Percentiles rank a stretch among this genome's conserved stretches.
These are phyloP conservation scores for Thysanoteuthis rhombus DNA, from an alignment of 2,888 invertebrate genomes.

Conservation along the genomic window DNA sequence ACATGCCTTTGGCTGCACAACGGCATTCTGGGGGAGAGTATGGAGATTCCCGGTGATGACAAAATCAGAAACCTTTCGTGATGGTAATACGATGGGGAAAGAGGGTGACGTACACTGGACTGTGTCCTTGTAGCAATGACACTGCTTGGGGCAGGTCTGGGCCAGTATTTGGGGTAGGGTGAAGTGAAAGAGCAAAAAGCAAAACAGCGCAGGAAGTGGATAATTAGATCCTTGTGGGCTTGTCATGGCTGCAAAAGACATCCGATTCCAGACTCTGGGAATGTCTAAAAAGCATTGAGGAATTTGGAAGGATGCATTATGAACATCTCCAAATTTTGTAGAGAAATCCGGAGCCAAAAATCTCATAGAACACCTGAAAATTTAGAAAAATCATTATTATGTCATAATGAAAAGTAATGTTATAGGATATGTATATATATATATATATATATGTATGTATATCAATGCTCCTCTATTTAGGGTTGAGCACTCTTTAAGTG, in stretches of 20 bases:
- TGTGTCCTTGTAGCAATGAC: neutral
- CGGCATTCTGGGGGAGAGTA: neutral
- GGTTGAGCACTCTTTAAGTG: too few species aligned
- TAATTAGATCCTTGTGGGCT: neutral
- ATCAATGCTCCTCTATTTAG: too few species aligned
- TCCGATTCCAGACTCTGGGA: neutral
- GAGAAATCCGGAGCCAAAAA: neutral
- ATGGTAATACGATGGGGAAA: neutral
- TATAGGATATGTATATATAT: conserved; percentile 20
- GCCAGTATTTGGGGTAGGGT: neutral
- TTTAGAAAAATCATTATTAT: neutral
- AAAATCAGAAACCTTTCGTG: neutral
- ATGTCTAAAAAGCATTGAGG: neutral
- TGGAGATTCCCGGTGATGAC: neutral
- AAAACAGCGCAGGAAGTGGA: neutral
- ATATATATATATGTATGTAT: conserved; percentile 19
- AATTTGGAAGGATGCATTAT: neutral
- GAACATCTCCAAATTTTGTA: neutral
- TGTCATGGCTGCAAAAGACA: neutral
- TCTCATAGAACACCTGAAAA: neutral
- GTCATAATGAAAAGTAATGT: neutral
- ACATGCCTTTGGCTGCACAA: neutral
- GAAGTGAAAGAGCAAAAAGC: neutral
- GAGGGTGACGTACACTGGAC: neutral
- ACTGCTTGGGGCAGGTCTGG: neutral